Conservation (phyloP, 1,140 invertebrate genomes). For the Ganaspis sp. region DNA sequence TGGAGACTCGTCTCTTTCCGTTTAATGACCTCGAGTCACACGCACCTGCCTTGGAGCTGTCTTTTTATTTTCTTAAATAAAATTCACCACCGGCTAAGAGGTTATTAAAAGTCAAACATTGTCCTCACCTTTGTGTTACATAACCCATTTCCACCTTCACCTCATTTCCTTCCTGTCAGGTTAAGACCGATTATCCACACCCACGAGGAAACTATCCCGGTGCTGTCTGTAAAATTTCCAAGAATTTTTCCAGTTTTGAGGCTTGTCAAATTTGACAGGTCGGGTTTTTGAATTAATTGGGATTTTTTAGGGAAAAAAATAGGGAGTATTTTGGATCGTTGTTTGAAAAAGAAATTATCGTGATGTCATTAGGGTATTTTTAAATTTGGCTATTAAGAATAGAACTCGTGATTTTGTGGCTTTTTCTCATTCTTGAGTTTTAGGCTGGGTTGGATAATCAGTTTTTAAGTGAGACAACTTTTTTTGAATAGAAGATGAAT, state of each 20-base stretch:
- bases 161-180: conserved; percentile 1
- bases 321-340: too few relatives aligned
- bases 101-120: conserved; percentile 22
- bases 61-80: neutral
- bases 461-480: too few relatives aligned
- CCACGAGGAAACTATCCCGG: conserved; percentile 1
- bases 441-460: too few relatives aligned
- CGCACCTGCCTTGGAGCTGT: conserved; percentile 36
- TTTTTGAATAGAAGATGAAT: neutral
- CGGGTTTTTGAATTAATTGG: too few relatives aligned
- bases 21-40: conserved; percentile 34
- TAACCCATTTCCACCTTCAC: conserved; percentile 1
- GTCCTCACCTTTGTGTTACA: conserved; percentile 34
- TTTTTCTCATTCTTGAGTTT: too few relatives aligned
- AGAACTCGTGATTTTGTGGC: too few relatives aligned
- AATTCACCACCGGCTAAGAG: neutral
- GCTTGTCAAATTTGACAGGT: neutral
- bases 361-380: too few relatives aligned
- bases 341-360: too few relatives aligned
- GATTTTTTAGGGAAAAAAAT: too few relatives aligned
- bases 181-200: neutral
- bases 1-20: conserved; percentile 34
- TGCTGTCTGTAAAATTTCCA: neutral
- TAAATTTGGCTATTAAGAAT: too few relatives aligned
- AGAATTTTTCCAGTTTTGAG: neutral